Base-by-base conservation (phyloP, 2,113 vertebrate genomes). In the Pongo abelii region DNA sequence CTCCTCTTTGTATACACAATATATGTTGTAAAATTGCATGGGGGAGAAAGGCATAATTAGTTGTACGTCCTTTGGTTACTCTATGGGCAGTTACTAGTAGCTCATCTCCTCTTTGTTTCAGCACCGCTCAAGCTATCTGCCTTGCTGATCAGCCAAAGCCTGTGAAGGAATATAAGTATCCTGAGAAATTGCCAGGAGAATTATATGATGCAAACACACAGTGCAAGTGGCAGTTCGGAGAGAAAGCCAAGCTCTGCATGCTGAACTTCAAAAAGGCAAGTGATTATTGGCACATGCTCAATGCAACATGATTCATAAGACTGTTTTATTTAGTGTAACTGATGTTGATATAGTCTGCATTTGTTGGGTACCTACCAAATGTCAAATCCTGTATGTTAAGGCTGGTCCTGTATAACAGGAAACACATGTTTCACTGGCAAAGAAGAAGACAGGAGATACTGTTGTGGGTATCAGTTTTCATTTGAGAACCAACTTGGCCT, bases 181-280 rank as follows among this genome's bases (percentile, higher is more conserved):
- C 99, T 0, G 99, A 99, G 97, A 98, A 99, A 98, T 93, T 99
- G 80, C 99, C 99, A 0, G 99, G 99, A 38, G 99, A 99, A 97
- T 64, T 99, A 22, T 99, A 99, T 0, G 99, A 99, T 3, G 99
- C 99, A 0, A 98, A 99, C 98, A 99, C 99, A 0, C 99, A 99
- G 98, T 99, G 99, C 99, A 99, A 99, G 97, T 99, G 99, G 99
- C 99, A 99, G 96, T 99, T 99, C 74, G 99, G 99, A 84, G 99
- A 99, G 97, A 99, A 99, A 97, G 99, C 99, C 98, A 99, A 99
- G 98, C 99, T 99, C 91, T 99, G 99, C 98, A 99, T 99, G 94
- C 98, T 99, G 84, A 98, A 99, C 96, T 99, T 99, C 74, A 99
- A 99, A 98, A 99, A 99, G 99, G 99, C 99, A 98, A 98, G 97